Evolutionary conservation across 2,113 vertebrate species (phyloP).

Genomic region (Callorhinus ursinus): DNA sequence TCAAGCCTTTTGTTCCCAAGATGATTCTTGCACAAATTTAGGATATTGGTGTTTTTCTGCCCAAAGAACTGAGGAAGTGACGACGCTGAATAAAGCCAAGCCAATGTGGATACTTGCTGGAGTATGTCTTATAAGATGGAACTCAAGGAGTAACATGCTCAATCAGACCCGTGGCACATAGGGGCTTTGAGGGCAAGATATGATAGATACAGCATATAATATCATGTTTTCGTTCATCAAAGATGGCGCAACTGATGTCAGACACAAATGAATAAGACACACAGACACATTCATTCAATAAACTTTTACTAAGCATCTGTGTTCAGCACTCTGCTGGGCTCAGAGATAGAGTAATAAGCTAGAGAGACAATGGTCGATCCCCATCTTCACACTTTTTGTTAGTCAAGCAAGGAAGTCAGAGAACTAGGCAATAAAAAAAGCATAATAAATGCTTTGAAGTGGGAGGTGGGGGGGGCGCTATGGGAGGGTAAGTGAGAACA

Average conservation of each 20-base stretch:
- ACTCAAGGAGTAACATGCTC: background rate
- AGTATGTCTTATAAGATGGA: conserved; percentile 53
- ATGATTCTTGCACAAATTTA: conserved; percentile 66
- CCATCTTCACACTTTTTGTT: background rate
- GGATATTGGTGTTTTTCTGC: conserved; percentile 64
- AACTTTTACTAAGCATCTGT: background rate
- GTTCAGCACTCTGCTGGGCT: background rate
- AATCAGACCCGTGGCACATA: conserved; percentile 42
- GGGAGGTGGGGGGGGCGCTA: background rate
- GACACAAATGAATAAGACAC: background rate
- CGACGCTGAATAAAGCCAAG: conserved; percentile 57
- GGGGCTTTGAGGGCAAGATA: conserved; percentile 12
- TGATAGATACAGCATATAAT: background rate
- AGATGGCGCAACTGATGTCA: background rate
- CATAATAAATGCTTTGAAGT: conserved; percentile 21
- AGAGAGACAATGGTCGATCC: background rate
- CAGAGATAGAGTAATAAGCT: conserved; percentile 8
- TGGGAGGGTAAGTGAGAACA: background rate
- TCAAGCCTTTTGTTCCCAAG: conserved; percentile 61
- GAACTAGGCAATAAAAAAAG: conserved; percentile 4
- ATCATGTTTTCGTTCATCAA: background rate
- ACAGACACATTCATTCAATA: conserved; percentile 21
- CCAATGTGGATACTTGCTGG: conserved; percentile 57
- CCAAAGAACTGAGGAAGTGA: conserved; percentile 53
- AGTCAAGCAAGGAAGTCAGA: background rate